Evolutionary conservation across 92 coral and sea anemone genomes (phyloP).

Genomic region (Epizoanthus ramosus): DNA sequence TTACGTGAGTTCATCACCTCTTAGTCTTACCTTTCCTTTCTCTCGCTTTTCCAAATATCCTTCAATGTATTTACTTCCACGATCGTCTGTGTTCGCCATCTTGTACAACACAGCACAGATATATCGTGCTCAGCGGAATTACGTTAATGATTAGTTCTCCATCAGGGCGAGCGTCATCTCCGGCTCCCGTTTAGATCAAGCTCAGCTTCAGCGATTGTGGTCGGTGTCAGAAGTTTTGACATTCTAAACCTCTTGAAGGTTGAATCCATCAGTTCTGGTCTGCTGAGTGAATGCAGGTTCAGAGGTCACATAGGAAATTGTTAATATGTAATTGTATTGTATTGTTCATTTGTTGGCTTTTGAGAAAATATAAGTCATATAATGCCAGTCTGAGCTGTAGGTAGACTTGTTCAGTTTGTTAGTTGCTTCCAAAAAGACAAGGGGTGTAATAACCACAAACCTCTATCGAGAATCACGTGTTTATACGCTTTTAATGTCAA

Average conservation of each 20-base stretch:
- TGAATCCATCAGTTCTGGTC: constrained; percentile 36
- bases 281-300: background rate
- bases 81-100: constrained; percentile 47
- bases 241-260: constrained; percentile 16
- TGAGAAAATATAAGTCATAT: too few relatives aligned
- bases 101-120: background rate
- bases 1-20: background rate
- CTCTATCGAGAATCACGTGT: too few relatives aligned
- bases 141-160: background rate
- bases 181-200: background rate
- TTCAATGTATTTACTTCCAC: constrained; percentile 68
- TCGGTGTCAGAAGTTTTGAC: constrained; percentile 5
- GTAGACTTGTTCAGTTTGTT: too few relatives aligned
- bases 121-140: background rate
- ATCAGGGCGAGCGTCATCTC: background rate
- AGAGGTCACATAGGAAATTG: constrained; percentile 22
- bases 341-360: too few relatives aligned
- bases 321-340: background rate
- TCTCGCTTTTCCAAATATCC: constrained; percentile 74
- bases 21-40: constrained; percentile 65
- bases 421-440: too few relatives aligned
- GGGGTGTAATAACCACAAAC: too few relatives aligned
- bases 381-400: too few relatives aligned
- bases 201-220: background rate
- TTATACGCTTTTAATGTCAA: too few relatives aligned